Percentiles rank a stretch among this genome's conserved stretches.
Conservation (phyloP, 2,113 vertebrate genomes). For the Oncorhynchus clarkii region DNA sequence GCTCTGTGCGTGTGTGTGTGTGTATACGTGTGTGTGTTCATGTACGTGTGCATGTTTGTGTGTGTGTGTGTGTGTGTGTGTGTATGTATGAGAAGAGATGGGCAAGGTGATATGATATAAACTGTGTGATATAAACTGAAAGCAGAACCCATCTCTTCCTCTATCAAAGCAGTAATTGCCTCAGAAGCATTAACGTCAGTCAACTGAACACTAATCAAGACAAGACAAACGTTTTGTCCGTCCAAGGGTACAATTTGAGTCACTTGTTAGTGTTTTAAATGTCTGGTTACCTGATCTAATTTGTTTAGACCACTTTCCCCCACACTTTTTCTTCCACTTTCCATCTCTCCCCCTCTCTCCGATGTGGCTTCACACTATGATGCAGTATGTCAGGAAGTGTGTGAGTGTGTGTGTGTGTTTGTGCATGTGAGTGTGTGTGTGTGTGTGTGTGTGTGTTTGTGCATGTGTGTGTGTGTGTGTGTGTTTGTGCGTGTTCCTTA, state of each 20-base stretch:
- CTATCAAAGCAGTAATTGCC: conserved; percentile 11
- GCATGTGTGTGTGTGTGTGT: background rate
- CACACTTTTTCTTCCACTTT: too few relatives aligned
- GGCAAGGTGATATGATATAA: background rate
- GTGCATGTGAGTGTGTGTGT: accelerated
- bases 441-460: background rate
- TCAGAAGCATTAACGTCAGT: background rate
- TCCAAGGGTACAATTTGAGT: too few relatives aligned
- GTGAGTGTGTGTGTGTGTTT: too few relatives aligned
- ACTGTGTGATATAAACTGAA: background rate
- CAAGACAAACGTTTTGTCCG: too few relatives aligned
- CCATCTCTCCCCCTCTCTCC: too few relatives aligned
- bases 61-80: background rate
- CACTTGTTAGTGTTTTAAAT: too few relatives aligned
- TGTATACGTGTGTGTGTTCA: background rate
- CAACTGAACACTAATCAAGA: background rate
- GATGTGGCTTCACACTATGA: too few relatives aligned
- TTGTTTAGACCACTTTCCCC: too few relatives aligned
- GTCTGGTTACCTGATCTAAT: too few relatives aligned
- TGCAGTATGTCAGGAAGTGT: too few relatives aligned
- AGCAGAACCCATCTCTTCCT: background rate
- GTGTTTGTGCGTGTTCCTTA: background rate
- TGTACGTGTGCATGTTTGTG: background rate
- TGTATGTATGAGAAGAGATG: background rate
- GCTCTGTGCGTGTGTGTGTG: conserved; percentile 10